Base-by-base conservation (phyloP, 2,113 vertebrate species). In the Dissostichus mawsoni region DNA sequence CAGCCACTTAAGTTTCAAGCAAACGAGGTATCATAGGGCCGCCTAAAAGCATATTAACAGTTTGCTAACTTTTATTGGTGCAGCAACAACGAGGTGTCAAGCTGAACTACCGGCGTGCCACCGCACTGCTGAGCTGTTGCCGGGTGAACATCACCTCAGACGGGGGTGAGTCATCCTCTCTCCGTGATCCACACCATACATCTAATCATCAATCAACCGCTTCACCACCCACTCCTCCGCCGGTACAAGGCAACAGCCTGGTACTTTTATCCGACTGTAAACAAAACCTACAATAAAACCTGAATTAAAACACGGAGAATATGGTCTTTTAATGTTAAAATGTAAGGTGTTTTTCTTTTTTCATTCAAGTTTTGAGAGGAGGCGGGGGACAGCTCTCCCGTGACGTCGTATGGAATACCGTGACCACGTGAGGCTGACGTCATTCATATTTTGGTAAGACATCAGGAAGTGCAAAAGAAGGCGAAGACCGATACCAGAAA, bases 91-190 rank as follows among this genome's bases (percentile, higher is more conserved):
- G 72, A 78, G 16, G 8, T 69, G 83, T 80, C 74, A 57, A 73
- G 52, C 52, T 76, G 59, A 45, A 41, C n/a, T 74, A 61, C 83
- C 85, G 74, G 90, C 84, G 87, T 89, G 87, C 87, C 86, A 83
- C 83, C 84, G 91, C 92, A 87, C 91, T 92, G 92, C 88, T 87
- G 88, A 87, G 88, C 89, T 86, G 87, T 84, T 90, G 93, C 92
- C 87, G 88, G 88, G 84, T 91, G 92, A 93, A 89, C 90, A 87
- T 90, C 90, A 84, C 89, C 90, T 87, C 93, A 89, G 90, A 84
- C 82, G 69, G 73, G 93, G 83, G 91, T 94, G 94, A 94, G 90
- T 94, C 94, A 94, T 94, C 92, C 90, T 80, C 90, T 89, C 91
- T 91, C 86, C 76, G 87, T 67, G 88, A 90, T 87, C 90, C 89